These are phyloP conservation scores for Drosophila parthenogenetica DNA, from an alignment of 2,888 invertebrate genomes.

Conservation along the genomic window DNA sequence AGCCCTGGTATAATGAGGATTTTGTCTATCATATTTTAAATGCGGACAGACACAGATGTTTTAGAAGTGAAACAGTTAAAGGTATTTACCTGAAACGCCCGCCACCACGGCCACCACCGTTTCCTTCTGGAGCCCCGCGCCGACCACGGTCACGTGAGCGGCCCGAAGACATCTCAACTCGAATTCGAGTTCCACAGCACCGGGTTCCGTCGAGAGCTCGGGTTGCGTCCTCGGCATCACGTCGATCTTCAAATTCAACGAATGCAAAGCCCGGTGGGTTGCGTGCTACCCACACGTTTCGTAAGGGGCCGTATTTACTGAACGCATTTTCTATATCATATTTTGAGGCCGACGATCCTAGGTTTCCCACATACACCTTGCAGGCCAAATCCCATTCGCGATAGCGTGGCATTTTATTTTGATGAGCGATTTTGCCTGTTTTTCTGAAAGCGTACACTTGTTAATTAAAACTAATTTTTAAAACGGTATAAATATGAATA, in stretches of 20 bases:
- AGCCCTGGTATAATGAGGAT: background rate
- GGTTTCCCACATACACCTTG: constrained; percentile 95
- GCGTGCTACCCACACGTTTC: constrained; percentile 95
- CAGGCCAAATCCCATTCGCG: constrained; percentile 92
- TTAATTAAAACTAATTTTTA: background rate
- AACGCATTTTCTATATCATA: constrained; percentile 94
- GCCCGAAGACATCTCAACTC: constrained; percentile 96
- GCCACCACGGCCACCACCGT: constrained; percentile 68
- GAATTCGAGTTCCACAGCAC: constrained; percentile 94
- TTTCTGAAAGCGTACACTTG: constrained; percentile 11
- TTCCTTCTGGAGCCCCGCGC: constrained; percentile 80
- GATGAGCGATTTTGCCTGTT: background rate
- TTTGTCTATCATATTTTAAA: background rate
- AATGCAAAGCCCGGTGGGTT: constrained; percentile 95
- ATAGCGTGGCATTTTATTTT: constrained; percentile 80
- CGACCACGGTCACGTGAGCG: constrained; percentile 90
- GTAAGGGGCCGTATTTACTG: constrained; percentile 92
- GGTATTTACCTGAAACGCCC: constrained; percentile 73
- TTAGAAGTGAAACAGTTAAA: background rate
- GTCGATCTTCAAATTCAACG: constrained; percentile 93
- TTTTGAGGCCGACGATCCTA: constrained; percentile 93
- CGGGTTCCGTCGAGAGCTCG: constrained; percentile 91
- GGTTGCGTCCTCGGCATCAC: constrained; percentile 94
- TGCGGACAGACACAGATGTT: constrained; percentile 10
- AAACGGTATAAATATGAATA: background rate